A percentile compares a stretch with the other conserved stretches of the same genome.
Evolutionary conservation across 1,140 invertebrate genomes (phyloP).

Genomic region (Ruditapes philippinarum): DNA sequence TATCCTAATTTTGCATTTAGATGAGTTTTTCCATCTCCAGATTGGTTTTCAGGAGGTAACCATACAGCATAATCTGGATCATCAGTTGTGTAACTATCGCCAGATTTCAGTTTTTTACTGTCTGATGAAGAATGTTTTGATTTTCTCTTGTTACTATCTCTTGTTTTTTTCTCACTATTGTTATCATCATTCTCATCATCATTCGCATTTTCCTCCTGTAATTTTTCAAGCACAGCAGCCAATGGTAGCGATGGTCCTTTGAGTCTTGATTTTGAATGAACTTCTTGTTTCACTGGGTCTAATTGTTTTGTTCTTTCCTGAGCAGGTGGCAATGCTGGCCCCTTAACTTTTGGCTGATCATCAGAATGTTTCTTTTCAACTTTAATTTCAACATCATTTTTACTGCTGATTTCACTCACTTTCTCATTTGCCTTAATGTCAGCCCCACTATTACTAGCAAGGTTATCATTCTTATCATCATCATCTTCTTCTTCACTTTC

Average conservation of each 20-base stretch:
- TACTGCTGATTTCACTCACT: background rate
- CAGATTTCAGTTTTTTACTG: constrained; percentile 44
- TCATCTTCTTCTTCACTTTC: constrained; percentile 70
- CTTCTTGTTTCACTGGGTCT: background rate
- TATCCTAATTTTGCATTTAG: constrained; percentile 95
- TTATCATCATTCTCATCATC: background rate
- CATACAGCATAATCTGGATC: constrained; percentile 91
- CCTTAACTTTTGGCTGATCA: background rate
- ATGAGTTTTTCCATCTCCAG: constrained; percentile 93
- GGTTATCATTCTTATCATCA: constrained; percentile 71
- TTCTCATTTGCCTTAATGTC: background rate
- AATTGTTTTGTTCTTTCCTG: background rate
- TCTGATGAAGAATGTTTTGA: background rate
- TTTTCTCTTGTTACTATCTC: constrained; percentile 15
- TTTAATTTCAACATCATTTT: constrained; percentile 1
- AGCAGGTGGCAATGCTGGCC: background rate
- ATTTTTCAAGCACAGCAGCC: constrained; percentile 59
- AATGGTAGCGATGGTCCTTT: constrained; percentile 37
- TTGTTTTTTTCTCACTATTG: background rate
- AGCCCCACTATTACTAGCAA: constrained; percentile 46
- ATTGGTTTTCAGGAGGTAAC: constrained; percentile 92
- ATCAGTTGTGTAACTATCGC: constrained; percentile 85
- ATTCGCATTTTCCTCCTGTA: constrained; percentile 46
- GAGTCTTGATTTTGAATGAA: background rate
- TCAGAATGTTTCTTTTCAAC: background rate